Evolutionary conservation across 2,888 invertebrate species (phyloP).

Genomic region (Allacma fusca): DNA sequence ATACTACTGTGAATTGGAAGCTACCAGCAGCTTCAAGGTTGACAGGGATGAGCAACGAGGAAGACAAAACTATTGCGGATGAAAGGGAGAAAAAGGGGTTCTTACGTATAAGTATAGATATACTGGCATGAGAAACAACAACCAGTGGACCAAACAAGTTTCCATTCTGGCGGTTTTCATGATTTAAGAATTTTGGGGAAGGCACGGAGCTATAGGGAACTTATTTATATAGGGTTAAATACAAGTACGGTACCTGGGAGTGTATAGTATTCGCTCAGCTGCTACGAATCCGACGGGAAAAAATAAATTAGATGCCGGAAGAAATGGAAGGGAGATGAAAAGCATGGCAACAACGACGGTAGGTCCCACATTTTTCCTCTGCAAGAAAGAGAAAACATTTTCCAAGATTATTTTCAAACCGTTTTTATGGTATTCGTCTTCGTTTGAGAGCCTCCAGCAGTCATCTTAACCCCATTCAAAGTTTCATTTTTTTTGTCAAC

Average conservation of each 20-base stretch:
- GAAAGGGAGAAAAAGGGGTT: neutral
- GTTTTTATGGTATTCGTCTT: slow-evolving; percentile 20
- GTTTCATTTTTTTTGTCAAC: slow-evolving; percentile 6
- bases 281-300: slow-evolving; percentile 84
- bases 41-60: slow-evolving; percentile 23
- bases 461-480: slow-evolving; percentile 18
- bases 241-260: slow-evolving; percentile 74
- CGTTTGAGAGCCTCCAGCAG: slow-evolving; percentile 5
- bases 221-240: neutral
- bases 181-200: neutral
- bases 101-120: neutral
- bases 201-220: neutral
- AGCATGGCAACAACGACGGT: slow-evolving; percentile 49
- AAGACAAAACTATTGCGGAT: slow-evolving; percentile 21
- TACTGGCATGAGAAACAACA: slow-evolving; percentile 13
- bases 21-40: slow-evolving; percentile 19
- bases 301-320: slow-evolving; percentile 84
- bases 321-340: slow-evolving; percentile 74
- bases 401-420: slow-evolving; percentile 42
- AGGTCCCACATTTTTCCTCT: slow-evolving; percentile 33
- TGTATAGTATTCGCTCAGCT: slow-evolving; percentile 89
- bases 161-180: slow-evolving; percentile 35
- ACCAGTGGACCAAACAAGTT: slow-evolving; percentile 32
- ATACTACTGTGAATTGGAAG: neutral
- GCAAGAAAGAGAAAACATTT: slow-evolving; percentile 42